Base-by-base conservation (phyloP, 2,888 invertebrate species). In the Sinotaia quadrata region DNA sequence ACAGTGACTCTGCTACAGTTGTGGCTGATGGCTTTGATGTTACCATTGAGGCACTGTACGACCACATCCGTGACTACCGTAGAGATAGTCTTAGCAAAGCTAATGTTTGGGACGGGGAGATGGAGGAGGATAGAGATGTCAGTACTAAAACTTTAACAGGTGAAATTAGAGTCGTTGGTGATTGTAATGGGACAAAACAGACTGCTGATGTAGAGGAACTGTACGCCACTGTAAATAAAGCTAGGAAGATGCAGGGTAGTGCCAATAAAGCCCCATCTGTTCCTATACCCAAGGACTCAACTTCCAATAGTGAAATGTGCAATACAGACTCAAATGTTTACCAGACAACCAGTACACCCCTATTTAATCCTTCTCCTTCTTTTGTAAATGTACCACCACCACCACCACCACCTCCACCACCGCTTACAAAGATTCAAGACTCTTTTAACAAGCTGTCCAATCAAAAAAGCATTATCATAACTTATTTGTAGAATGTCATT, bases 401-500 rank as follows among this genome's bases (percentile, higher is more conserved):
- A 2, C 59, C 58, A 27, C 59, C 41, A 27, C 41, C 31, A 27
- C 27, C 57, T 12, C 27, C 56, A 44, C 59, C 67, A 24, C 67
- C 52, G 12, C 33, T 24, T 4, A 29, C 29, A 24, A 47, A 44
- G 2, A n/a, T 10, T 29, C 3, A 34, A 5, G 51, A 44, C 31
- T 18, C 12, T 10, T 24, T 73, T 2, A 76, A 72, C 44, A 67
- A 65, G 61, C 57, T 70, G 18, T 36, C 73, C 4, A 60, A 60
- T 52, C 73, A 79, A 58, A 69, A 72, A 27, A 79, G 80, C 49
- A 75, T 80, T 47, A 71, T 75, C n/a, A 80, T 78, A 10, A 80
- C 80, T 1, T 80, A 80, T 54, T 65, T 80, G 52, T 78, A 69
- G 36, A 18, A 36, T n/a, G n/a, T n/a, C n/a, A n/a, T n/a, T n/a